A percentile compares a stretch with the other conserved stretches of the same genome.
These are phyloP conservation scores for Dufourea novaeangliae DNA, from an alignment of 1,140 invertebrate genomes.

Conservation along the genomic window DNA sequence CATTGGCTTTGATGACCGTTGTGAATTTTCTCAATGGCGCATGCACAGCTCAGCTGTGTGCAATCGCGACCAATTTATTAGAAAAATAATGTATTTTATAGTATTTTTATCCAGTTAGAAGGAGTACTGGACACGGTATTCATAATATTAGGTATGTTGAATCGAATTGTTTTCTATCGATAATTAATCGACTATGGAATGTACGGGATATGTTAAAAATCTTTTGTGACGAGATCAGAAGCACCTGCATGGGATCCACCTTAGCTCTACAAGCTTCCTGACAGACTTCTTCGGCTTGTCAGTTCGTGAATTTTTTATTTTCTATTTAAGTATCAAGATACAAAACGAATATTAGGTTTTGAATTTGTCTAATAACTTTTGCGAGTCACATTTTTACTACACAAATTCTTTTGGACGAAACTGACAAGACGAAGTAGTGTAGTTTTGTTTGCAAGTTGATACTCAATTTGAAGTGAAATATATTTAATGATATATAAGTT, in stretches of 20 bases:
- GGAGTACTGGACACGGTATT: slow-evolving; percentile 63
- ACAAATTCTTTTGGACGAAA: slow-evolving; percentile 12
- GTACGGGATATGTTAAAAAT: slow-evolving; percentile 39
- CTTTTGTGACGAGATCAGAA: slow-evolving; percentile 61
- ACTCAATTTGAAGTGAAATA: neutral
- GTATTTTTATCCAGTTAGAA: slow-evolving; percentile 68
- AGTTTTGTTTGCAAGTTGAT: slow-evolving; percentile 12
- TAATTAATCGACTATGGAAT: slow-evolving; percentile 37
- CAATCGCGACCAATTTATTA: slow-evolving; percentile 57
- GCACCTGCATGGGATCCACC: slow-evolving; percentile 72
- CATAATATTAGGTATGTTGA: slow-evolving; percentile 65
- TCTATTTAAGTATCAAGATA: neutral
- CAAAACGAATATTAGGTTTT: neutral
- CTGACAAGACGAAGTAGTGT: neutral
- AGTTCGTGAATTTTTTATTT: slow-evolving; percentile 38
- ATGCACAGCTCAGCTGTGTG: slow-evolving; percentile 76
- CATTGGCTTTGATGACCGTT: slow-evolving; percentile 64
- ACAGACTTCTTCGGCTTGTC: slow-evolving; percentile 61
- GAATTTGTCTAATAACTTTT: neutral
- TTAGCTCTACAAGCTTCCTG: slow-evolving; percentile 54
- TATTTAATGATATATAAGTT: neutral
- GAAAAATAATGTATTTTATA: slow-evolving; percentile 69
- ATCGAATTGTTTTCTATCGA: slow-evolving; percentile 30
- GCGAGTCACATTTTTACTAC: neutral
- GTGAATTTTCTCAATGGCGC: slow-evolving; percentile 75